Percentiles rank a stretch among this genome's conserved stretches.
These are phyloP conservation scores for Phyllotreta cruciferae DNA, from an alignment of 2,888 invertebrate genomes.

Conservation along the genomic window DNA sequence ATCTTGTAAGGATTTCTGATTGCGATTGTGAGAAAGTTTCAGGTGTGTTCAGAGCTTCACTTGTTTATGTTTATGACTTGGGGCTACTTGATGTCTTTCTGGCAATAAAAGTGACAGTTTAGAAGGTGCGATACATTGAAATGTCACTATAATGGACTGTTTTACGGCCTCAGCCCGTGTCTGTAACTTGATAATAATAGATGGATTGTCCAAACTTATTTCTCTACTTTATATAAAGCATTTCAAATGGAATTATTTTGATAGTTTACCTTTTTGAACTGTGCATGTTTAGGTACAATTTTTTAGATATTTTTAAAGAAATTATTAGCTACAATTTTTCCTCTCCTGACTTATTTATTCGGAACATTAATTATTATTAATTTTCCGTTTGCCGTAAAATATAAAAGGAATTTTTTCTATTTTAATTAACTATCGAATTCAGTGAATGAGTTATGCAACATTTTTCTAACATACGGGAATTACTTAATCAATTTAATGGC, in stretches of 20 bases:
- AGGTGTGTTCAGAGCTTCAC: conserved; percentile 45
- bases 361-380: too few species aligned
- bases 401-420: too few species aligned
- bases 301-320: too few species aligned
- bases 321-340: too few species aligned
- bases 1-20: conserved; percentile 23
- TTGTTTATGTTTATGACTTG: conserved; percentile 53
- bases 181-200: conserved; percentile 52
- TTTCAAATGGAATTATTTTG: conserved; percentile 21
- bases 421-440: too few species aligned
- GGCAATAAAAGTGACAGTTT: conserved; percentile 63
- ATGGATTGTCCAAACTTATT: conserved; percentile 46
- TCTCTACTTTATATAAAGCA: conserved; percentile 35
- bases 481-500: too few species aligned
- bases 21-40: conserved; percentile 41
- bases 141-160: conserved; percentile 59
- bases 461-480: too few species aligned
- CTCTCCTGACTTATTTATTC: too few species aligned
- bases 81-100: conserved; percentile 62
- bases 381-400: too few species aligned
- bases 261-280: conserved; percentile 16
- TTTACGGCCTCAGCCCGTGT: conserved; percentile 56
- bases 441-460: too few species aligned
- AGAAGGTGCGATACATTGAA: conserved; percentile 59
- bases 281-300: neutral